Evolutionary conservation across 92 coral and sea anemone species (phyloP).

Genomic region (Muricea muricata): DNA sequence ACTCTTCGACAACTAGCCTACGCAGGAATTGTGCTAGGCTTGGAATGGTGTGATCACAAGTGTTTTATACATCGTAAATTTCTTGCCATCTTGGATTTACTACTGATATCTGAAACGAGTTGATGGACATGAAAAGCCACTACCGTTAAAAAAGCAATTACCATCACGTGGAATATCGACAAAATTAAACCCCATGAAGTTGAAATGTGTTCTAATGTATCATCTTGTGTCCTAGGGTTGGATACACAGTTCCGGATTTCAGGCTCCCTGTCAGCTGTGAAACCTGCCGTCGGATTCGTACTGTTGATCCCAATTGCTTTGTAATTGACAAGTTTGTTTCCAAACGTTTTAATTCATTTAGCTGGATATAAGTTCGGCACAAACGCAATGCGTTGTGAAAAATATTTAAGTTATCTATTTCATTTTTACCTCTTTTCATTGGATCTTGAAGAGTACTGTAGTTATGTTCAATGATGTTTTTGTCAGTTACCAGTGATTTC

Average conservation of each 20-base stretch:
- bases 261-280: too few relatives aligned
- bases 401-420: background rate
- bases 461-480: background rate
- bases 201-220: background rate
- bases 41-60: background rate
- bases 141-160: constrained; percentile 41
- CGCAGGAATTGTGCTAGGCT: constrained; percentile 38
- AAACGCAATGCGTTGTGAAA: background rate
- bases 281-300: background rate
- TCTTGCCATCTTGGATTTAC: background rate
- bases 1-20: constrained; percentile 43
- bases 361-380: background rate
- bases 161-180: background rate
- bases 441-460: background rate
- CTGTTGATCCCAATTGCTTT: background rate
- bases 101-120: background rate
- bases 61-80: background rate
- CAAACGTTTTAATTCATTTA: background rate
- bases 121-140: constrained; percentile 37
- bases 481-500: too few relatives aligned
- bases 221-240: background rate
- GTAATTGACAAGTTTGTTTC: background rate
- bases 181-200: background rate
- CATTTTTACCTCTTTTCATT: background rate
- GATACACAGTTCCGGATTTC: too few relatives aligned